A percentile compares a stretch with the other conserved stretches of the same genome.
These are phyloP conservation scores for Drosophila aff. DNA, from an alignment of 1,140 invertebrate species.

Conservation along the genomic window DNA sequence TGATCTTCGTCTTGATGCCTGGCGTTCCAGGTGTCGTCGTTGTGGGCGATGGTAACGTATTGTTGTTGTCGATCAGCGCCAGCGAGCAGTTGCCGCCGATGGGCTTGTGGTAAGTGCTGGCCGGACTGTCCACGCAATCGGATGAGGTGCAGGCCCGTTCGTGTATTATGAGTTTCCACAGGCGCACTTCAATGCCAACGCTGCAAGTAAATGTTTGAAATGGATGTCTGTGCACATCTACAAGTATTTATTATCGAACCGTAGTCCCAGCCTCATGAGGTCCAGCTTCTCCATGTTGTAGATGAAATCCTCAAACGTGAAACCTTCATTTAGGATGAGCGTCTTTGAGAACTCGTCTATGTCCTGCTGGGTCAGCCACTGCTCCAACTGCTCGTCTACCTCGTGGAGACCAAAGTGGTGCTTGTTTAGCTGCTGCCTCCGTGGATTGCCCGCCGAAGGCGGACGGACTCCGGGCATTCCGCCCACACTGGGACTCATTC, in stretches of 20 bases:
- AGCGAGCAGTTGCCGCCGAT: slow-evolving; percentile 36
- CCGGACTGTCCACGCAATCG: slow-evolving; percentile 60
- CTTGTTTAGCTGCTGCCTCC: slow-evolving; percentile 65
- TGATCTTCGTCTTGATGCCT: slow-evolving; percentile 59
- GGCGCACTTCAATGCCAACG: slow-evolving; percentile 78
- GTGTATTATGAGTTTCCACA: slow-evolving; percentile 82
- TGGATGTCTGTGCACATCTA: not conserved
- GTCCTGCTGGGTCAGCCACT: slow-evolving; percentile 87
- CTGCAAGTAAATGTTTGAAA: slow-evolving; percentile 29
- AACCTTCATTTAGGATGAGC: slow-evolving; percentile 90
- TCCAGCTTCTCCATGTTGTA: slow-evolving; percentile 91
- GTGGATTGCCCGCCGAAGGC: slow-evolving; percentile 43
- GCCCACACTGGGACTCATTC: slow-evolving; percentile 62
- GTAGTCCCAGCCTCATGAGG: slow-evolving; percentile 89
- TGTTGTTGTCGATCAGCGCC: slow-evolving; percentile 49
- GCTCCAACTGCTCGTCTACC: slow-evolving; percentile 86
- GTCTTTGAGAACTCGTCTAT: slow-evolving; percentile 87
- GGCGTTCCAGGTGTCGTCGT: slow-evolving; percentile 54
- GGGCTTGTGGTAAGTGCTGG: slow-evolving; percentile 55
- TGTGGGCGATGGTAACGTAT: slow-evolving; percentile 54
- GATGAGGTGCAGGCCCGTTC: slow-evolving; percentile 66
- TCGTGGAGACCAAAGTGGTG: slow-evolving; percentile 88
- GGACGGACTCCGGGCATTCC: slow-evolving; percentile 34
- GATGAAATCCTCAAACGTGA: slow-evolving; percentile 91
- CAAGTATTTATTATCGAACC: slow-evolving; percentile 85